A percentile compares a stretch with the other conserved stretches of the same genome.
These are phyloP conservation scores for Falcunculus frontatus DNA, from an alignment of 2,113 vertebrate genomes.

Conservation along the genomic window DNA sequence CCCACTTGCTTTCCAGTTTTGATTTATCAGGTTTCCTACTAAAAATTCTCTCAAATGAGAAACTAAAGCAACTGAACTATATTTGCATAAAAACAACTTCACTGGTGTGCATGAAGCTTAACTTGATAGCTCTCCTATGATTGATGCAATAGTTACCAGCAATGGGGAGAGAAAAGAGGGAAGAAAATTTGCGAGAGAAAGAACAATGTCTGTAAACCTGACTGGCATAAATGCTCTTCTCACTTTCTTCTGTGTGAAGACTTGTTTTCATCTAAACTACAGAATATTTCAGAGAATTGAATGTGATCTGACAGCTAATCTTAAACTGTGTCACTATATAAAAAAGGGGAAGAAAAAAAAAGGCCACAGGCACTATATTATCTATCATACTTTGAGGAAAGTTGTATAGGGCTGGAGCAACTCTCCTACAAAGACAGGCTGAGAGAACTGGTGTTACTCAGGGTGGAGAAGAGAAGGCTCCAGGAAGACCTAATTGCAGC, in stretches of 20 bases:
- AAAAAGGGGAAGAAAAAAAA: neutral
- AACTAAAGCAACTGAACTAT: neutral
- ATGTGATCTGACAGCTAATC: constrained; percentile 56
- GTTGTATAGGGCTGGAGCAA: neutral
- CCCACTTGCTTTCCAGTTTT: neutral
- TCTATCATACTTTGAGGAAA: neutral
- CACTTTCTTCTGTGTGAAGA: constrained; percentile 17
- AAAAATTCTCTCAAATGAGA: constrained; percentile 8
- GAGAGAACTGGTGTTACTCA: neutral
- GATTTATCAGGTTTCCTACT: neutral
- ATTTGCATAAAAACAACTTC: constrained; percentile 44
- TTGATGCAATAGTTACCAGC: constrained; percentile 2
- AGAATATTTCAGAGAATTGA: constrained; percentile 31
- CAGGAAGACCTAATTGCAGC: neutral
- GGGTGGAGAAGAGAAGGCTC: neutral
- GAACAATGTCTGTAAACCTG: neutral
- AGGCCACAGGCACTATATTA: neutral
- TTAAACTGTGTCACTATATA: constrained; percentile 47
- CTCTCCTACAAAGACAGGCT: neutral
- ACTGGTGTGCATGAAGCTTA: neutral
- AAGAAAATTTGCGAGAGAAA: neutral
- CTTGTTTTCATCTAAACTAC: constrained; percentile 33
- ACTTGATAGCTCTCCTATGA: neutral
- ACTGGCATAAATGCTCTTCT: constrained; percentile 20
- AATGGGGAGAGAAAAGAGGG: neutral